Conservation (phyloP, 2,888 invertebrate genomes). For the Scaptomyza cyrtandrae region DNA sequence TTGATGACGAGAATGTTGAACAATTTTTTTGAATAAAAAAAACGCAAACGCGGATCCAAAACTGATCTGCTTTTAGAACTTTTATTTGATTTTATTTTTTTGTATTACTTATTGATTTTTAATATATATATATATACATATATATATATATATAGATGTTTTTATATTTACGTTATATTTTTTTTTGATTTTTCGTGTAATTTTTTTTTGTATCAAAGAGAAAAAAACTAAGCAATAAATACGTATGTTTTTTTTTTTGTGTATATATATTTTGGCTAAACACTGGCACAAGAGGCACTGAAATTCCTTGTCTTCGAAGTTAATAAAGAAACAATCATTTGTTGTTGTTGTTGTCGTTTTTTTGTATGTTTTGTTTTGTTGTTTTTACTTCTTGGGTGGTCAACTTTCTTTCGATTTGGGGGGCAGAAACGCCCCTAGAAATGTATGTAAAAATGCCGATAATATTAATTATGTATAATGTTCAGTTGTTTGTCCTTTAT, state of each 20-base stretch:
- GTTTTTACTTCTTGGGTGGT: slow-evolving; percentile 26
- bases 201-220: slow-evolving; percentile 73
- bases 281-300: slow-evolving; percentile 82
- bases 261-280: slow-evolving; percentile 81
- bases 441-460: slow-evolving; percentile 73
- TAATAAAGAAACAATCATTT: slow-evolving; percentile 68
- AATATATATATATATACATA: slow-evolving; percentile 13
- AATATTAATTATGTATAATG: slow-evolving; percentile 56
- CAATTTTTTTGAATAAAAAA: slow-evolving; percentile 52
- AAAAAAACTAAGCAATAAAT: slow-evolving; percentile 80
- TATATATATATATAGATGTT: slow-evolving; percentile 10
- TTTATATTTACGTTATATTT: slow-evolving; percentile 25
- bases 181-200: slow-evolving; percentile 53
- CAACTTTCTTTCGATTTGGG: slow-evolving; percentile 20
- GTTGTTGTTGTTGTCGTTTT: slow-evolving; percentile 31
- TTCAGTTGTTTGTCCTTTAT: slow-evolving; percentile 38
- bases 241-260: slow-evolving; percentile 76
- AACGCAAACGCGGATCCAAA: slow-evolving; percentile 52
- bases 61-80: slow-evolving; percentile 25
- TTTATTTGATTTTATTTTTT: slow-evolving; percentile 3
- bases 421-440: slow-evolving; percentile 47
- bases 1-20: slow-evolving; percentile 58
- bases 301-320: slow-evolving; percentile 81
- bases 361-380: slow-evolving; percentile 27
- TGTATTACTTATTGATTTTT: slow-evolving; percentile 25